Percentiles rank a stretch among this genome's conserved stretches.
Evolutionary conservation across 2,113 vertebrate genomes (phyloP).

Genomic region (Plestiodon gilberti): DNA sequence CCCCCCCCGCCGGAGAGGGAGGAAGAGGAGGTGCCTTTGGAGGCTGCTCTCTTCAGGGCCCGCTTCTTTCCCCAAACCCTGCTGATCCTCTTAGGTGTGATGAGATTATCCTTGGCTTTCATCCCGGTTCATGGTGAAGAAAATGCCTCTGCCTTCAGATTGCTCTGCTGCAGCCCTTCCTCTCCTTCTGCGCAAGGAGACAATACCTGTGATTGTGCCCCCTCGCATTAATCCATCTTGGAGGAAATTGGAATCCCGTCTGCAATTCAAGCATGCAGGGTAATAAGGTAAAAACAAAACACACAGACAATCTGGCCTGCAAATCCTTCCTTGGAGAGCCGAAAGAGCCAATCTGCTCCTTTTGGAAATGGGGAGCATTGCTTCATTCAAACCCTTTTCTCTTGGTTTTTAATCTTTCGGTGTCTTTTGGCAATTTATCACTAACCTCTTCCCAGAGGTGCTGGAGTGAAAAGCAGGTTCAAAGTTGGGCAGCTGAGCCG

Average conservation of each 20-base stretch:
- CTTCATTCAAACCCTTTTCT: neutral
- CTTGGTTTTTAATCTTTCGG: neutral
- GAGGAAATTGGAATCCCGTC: slow-evolving; percentile 11
- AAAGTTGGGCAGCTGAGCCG: neutral
- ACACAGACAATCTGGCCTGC: neutral
- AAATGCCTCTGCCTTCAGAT: neutral
- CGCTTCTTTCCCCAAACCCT: neutral
- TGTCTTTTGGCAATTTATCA: neutral
- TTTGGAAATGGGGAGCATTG: neutral
- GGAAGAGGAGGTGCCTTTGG: neutral
- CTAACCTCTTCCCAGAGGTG: neutral
- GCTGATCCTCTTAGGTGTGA: neutral
- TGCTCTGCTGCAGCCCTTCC: neutral
- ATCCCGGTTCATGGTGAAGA: neutral
- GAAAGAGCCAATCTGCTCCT: neutral
- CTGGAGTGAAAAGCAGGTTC: neutral
- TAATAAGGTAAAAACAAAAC: neutral
- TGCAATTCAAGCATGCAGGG: neutral
- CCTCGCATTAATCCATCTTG: neutral
- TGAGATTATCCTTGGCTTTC: neutral
- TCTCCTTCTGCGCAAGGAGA: neutral
- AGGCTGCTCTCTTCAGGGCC: neutral
- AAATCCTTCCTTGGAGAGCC: neutral
- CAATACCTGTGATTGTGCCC: slow-evolving; percentile 8
- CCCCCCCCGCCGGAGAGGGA: too few relatives aligned